Evolutionary conservation across 1,140 invertebrate species (phyloP).

Genomic region (Wiebesia pumilae): DNA sequence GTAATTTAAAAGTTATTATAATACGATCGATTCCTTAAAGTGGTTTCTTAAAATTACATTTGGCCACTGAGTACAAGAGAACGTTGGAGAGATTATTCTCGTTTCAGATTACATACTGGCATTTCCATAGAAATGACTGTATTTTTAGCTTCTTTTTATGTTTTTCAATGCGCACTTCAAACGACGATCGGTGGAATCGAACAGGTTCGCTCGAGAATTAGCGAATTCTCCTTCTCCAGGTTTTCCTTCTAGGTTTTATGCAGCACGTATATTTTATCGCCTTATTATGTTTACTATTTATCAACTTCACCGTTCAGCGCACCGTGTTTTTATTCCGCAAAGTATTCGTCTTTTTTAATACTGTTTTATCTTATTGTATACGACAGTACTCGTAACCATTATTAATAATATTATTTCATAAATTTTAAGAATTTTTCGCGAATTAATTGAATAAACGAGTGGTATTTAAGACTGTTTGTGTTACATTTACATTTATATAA

Average conservation of each 20-base stretch:
- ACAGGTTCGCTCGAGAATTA: not conserved
- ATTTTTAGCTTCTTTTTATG: not conserved
- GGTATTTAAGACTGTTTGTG: not conserved
- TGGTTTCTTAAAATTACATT: slow-evolving; percentile 42
- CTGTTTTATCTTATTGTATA: not conserved
- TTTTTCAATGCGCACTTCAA: not conserved
- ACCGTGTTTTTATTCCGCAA: not conserved
- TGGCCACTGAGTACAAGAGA: not conserved
- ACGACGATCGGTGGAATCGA: too few relatives aligned
- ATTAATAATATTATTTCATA: not conserved
- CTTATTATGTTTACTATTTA: not conserved
- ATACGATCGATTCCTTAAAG: slow-evolving; percentile 29
- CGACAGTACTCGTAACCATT: not conserved
- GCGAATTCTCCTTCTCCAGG: not conserved
- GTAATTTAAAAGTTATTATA: slow-evolving; percentile 52
- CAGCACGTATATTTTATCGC: not conserved
- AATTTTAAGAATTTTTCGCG: not conserved
- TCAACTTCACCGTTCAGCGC: not conserved
- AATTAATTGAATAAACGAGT: not conserved
- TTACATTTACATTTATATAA: not conserved
- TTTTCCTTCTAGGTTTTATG: not conserved
- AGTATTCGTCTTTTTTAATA: not conserved
- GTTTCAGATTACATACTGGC: not conserved
- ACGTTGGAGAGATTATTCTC: not conserved
- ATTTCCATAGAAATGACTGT: not conserved